A percentile compares a stretch with the other conserved stretches of the same genome.
Conservation (phyloP, 2,113 vertebrate species). For the Caloenas nicobarica region DNA sequence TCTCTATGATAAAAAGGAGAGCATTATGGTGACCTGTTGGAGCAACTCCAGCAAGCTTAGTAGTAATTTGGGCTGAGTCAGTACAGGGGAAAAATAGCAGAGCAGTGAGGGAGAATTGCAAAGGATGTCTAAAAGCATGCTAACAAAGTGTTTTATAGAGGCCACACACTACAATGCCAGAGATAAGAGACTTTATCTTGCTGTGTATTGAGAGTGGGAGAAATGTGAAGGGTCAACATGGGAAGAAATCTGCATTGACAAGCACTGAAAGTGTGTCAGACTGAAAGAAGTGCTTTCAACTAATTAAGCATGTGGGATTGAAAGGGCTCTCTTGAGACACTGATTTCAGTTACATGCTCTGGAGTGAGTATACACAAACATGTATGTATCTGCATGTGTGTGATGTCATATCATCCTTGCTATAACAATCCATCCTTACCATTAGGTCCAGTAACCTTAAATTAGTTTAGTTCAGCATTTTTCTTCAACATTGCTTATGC, state of each 20-base stretch:
- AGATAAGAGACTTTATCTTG: background rate
- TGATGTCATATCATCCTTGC: background rate
- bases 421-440: background rate
- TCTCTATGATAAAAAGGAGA: background rate
- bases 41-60: background rate
- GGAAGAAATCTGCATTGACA: background rate
- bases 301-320: background rate
- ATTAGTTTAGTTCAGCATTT: background rate
- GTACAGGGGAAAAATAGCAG: background rate
- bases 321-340: background rate
- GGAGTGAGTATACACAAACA: background rate
- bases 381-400: rapidly evolving
- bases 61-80: background rate
- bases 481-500: background rate
- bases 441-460: background rate
- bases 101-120: background rate
- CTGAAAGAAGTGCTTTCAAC: background rate
- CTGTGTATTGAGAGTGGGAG: background rate
- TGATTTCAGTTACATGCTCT: background rate
- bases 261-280: background rate
- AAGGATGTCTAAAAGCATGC: background rate
- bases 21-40: background rate
- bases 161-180: background rate
- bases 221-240: background rate
- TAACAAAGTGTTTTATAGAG: background rate